Evolutionary conservation across 2,113 vertebrate species (phyloP), one percentile per base, ranked within the genome.

Genomic region (Irena cyanogastra): DNA sequence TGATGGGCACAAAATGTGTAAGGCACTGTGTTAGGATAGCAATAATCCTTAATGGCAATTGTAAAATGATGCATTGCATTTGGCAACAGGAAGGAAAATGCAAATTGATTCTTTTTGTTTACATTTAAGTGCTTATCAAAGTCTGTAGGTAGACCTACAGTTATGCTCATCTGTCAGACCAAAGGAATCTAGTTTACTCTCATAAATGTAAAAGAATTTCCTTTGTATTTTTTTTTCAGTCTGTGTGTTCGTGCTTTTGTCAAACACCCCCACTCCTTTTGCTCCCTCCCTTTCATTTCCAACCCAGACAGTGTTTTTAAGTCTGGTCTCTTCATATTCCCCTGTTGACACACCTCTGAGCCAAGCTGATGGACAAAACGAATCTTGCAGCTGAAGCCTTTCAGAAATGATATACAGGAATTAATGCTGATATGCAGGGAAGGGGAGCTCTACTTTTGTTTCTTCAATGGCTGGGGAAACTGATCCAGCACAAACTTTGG

Each of bases 21-120:
- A 97, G 96, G 91, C 50, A 5, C 68, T 91, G 70, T 87, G 96
- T 95, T 95, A 92, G 95, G 93, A 85, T n/a, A 93, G 91, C 90
- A 97, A 93, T 95, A 97, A 94, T 92, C 78, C 88, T 97, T 98
- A 95, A 98, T 95, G 92, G 93, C 86, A 94, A 95, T 84, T 92
- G 94, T 86, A 97, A 97, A 97, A 96, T 88, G 89, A 95, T 70
- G 68, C 96, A 92, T 96, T 97, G 94, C 90, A 90, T 93, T 97
- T 96, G 92, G 92, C 93, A 95, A 94, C 87, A 97, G 95, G 96
- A 97, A 97, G 64, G 96, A 96, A 98, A 97, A 98, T 97, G 96
- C 91, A 97, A 97, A 97, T 96, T 92, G 78, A 93, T 95, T 97
- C 61, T 92, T 96, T 97, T 94, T 96, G 75, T 95, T 98, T 97